A percentile compares a stretch with the other conserved stretches of the same genome.
These are phyloP conservation scores for Ennomos quercinarius DNA, from an alignment of 2,888 invertebrate genomes.

Conservation along the genomic window DNA sequence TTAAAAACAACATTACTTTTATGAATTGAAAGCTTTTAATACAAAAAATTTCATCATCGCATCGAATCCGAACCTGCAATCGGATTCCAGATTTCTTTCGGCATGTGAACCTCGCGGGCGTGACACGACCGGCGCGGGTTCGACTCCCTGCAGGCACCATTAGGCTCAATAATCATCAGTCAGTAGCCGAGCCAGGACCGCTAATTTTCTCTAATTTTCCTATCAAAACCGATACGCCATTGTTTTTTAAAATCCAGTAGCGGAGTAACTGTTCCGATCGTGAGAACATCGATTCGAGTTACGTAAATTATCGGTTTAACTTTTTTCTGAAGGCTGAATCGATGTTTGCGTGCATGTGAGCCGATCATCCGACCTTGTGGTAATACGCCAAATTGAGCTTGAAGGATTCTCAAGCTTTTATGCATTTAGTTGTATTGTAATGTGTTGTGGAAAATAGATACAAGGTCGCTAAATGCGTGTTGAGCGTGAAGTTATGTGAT, in stretches of 20 bases:
- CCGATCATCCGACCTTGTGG: conserved; percentile 70
- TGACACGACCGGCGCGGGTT: conserved; percentile 68
- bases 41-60: conserved; percentile 11
- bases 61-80: conserved; percentile 24
- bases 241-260: conserved; percentile 71
- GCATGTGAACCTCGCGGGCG: conserved; percentile 75
- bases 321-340: conserved; percentile 58
- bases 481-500: conserved; percentile 33
- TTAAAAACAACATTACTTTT: no score
- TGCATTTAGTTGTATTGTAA: conserved; percentile 40
- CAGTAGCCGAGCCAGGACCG: conserved; percentile 75
- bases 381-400: conserved; percentile 74
- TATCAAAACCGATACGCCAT: conserved; percentile 79
- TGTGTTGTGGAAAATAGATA: conserved; percentile 44
- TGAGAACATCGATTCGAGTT: conserved; percentile 76
- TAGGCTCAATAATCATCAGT: conserved; percentile 81
- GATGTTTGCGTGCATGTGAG: conserved; percentile 62
- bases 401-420: conserved; percentile 60
- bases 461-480: conserved; percentile 34
- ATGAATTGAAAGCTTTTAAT: neutral
- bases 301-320: conserved; percentile 66
- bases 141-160: conserved; percentile 79
- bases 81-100: conserved; percentile 28
- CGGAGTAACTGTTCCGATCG: conserved; percentile 71
- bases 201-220: conserved; percentile 85